Base-by-base conservation (phyloP, 1,140 invertebrate species). In the Magallana ariakensis region DNA sequence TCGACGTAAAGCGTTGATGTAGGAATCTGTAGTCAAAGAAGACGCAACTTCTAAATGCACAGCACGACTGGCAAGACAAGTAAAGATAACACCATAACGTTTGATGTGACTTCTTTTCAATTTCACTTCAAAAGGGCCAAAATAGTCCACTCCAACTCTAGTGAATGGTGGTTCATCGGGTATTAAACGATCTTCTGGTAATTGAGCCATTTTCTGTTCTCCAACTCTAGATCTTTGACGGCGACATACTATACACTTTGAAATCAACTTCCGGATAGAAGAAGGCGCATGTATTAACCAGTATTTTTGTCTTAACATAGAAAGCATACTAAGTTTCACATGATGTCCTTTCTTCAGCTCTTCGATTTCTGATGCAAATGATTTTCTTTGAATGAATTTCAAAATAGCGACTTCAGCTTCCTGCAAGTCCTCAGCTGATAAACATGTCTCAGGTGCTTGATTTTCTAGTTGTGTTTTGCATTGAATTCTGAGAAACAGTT, bases 51-150 rank as follows among this genome's bases (percentile, higher is more conserved):
- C 90, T n/a, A 92, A 57, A 81, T 92, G 91, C 22, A 91, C 62
- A 16, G 89, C 88, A 70, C 88, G 46, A 80, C 54, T 55, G 13
- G 87, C 15, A 11, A 91, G 55, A 84, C 90, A 92, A 8, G 91
- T 91, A 66, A 92, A 90, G 1, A 92, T 86, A 0, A 90, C 62
- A 55, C 90, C 90, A 87, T 91, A 92, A 46, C 87, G 55, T 70
- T 92, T 91, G 16, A 89, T 58, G 15, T 46, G 60, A 75, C 57
- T 87, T 33, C 89, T 16, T 15, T 83, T 86, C 15, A 33, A n/a
- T 86, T 92, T 92, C 1, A 90, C 87, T 15, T 88, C 66, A 26
- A 91, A 91, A 15, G 90, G 91, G 10, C 91, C 89, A 87, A 91
- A 91, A 84, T 86, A 91, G 84, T 91, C 91, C 11, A 91, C 62